phyloP scores from a whole-genome alignment of 2,113 vertebrate genomes.

The Parus major region DNA sequence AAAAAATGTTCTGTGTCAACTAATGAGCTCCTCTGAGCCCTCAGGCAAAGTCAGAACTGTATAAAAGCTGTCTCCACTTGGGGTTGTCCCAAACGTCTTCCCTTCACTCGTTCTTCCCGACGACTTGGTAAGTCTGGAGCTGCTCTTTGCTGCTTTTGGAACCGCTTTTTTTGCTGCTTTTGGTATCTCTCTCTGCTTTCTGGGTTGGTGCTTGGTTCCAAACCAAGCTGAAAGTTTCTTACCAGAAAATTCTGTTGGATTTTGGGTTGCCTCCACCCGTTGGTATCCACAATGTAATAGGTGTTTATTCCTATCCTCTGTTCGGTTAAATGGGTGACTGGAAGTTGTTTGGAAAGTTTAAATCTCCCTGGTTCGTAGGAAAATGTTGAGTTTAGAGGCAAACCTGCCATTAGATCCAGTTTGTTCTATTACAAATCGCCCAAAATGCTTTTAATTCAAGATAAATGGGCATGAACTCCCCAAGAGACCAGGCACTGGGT shows the following conservation, averaged over 20 bases:
- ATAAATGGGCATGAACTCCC: not conserved
- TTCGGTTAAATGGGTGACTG: not conserved
- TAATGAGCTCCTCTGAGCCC: not conserved
- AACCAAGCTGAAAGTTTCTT: not conserved
- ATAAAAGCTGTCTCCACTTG: slow-evolving; percentile 14
- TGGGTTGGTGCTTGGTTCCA: not conserved
- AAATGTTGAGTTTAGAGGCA: not conserved
- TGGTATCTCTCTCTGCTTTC: not conserved
- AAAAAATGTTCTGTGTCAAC: slow-evolving; percentile 16
- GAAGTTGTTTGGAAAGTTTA: not conserved
- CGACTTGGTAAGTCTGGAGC: not conserved
- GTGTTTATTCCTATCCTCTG: not conserved
- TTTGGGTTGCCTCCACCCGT: not conserved
- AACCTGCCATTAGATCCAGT: not conserved
- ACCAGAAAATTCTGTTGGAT: not conserved
- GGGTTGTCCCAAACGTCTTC: not conserved
- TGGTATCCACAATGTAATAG: not conserved
- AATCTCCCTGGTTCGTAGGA: not conserved
- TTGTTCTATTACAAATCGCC: not conserved
- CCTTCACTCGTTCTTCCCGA: not conserved
- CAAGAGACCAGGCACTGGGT: not conserved
- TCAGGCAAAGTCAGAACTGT: not conserved
- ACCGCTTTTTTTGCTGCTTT: too few relatives aligned
- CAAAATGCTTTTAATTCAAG: not conserved
- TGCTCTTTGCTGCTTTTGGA: not conserved